phyloP scores from a whole-genome alignment of 2,113 vertebrate species.

The Prochilodus magdalenae region DNA sequence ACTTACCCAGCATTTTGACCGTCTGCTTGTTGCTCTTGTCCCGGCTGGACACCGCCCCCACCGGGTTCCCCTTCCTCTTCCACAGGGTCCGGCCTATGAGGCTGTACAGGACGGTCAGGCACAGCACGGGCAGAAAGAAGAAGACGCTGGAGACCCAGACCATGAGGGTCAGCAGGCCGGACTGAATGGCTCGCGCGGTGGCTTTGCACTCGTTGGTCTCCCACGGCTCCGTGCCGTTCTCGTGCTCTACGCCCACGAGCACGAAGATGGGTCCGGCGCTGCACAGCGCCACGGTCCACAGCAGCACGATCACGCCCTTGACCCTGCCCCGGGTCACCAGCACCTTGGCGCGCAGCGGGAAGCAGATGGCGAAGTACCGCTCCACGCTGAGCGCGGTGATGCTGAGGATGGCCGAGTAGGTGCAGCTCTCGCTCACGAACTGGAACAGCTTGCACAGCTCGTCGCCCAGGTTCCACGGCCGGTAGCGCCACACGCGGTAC shows the following conservation, averaged over 20 bases:
- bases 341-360: conserved; percentile 92
- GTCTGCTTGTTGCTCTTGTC: conserved; percentile 95
- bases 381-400: conserved; percentile 97
- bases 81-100: conserved; percentile 94
- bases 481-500: conserved; percentile 93
- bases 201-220: conserved; percentile 92
- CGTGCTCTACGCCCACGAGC: conserved; percentile 92
- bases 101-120: conserved; percentile 93
- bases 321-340: conserved; percentile 91
- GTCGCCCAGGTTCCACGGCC: conserved; percentile 92
- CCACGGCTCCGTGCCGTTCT: conserved; percentile 75
- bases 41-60: conserved; percentile 80
- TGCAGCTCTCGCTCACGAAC: conserved; percentile 94
- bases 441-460: conserved; percentile 96
- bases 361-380: conserved; percentile 94
- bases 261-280: conserved; percentile 93
- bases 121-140: conserved; percentile 96
- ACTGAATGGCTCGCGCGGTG: conserved; percentile 91
- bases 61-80: conserved; percentile 81
- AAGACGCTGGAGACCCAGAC: conserved; percentile 94
- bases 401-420: conserved; percentile 95
- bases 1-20: conserved; percentile 95
- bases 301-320: conserved; percentile 85
- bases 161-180: conserved; percentile 93
- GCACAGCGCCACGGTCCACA: conserved; percentile 88